Evolutionary conservation across 2,113 vertebrate genomes (phyloP).

Genomic region (Physeter macrocephalus): DNA sequence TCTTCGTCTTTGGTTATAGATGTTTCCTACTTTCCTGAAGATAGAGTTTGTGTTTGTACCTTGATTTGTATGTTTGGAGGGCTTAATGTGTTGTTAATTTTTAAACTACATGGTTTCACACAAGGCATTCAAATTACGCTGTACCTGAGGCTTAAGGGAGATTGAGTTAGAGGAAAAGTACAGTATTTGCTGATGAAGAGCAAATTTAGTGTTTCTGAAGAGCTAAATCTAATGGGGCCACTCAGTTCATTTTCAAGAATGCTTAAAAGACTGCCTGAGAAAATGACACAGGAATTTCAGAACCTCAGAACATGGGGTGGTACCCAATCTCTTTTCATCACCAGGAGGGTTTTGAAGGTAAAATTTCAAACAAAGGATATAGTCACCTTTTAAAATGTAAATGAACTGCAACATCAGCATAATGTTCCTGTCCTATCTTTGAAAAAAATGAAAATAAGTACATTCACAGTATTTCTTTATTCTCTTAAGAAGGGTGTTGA

Average conservation of each 20-base stretch:
- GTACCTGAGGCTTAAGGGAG: neutral
- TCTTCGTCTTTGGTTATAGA: neutral
- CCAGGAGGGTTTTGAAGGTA: constrained; percentile 31
- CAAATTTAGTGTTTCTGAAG: neutral
- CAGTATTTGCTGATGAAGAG: constrained; percentile 2
- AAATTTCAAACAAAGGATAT: constrained; percentile 67
- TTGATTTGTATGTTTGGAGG: neutral
- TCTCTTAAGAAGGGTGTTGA: constrained; percentile 51
- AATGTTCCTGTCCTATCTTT: constrained; percentile 53
- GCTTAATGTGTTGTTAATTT: neutral
- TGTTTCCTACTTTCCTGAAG: neutral
- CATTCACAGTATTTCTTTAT: constrained; percentile 44
- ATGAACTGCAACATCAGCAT: constrained; percentile 58
- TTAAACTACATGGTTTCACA: neutral
- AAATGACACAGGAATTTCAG: constrained; percentile 38
- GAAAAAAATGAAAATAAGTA: constrained; percentile 56
- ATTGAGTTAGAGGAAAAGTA: neutral
- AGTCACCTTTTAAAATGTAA: constrained; percentile 66
- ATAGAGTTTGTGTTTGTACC: neutral
- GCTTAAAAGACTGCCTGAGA: constrained; percentile 39
- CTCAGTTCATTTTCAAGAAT: constrained; percentile 18
- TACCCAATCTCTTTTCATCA: neutral
- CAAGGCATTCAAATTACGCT: neutral
- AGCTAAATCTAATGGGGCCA: neutral
- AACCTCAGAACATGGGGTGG: neutral